Evolutionary conservation across 2,113 vertebrate genomes (phyloP), one percentile per base, ranked within the genome.

Genomic region (Pipra filicauda): DNA sequence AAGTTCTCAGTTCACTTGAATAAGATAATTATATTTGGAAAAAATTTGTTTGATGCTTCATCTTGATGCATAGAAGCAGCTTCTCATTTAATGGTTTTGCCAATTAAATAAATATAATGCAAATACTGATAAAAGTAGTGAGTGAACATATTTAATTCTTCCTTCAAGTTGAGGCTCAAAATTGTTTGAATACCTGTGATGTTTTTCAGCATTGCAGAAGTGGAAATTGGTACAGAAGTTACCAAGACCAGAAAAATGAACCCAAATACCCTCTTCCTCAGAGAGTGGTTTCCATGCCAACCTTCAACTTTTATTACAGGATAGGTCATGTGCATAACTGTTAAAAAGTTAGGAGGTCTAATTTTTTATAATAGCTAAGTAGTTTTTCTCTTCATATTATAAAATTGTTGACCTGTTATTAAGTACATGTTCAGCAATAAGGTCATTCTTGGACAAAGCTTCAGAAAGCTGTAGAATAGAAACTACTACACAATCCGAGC

Each of bases 351-450:
- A 88, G 46, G 46, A 73, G 21, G 37, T 81, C n/a, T 92, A 86
- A 64, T 80, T 93, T 93, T 93, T 94, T 74, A 35, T 71, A 86
- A 86, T 33, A 79, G 39, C 17, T 70, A 62, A 66, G 20, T 48
- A 62, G 14, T 46, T 83, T 90, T 86, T 74, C 37, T 83, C 22
- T 31, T 73, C 16, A 18, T 35, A 59, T 31, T 80, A 11, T 55
- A 88, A 94, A 94, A 91, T 91, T 88, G 23, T 26, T 83, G 46
- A 86, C 23, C n/a, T 46, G 49, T 86, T 88, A 92, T 8, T 85
- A 37, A 80, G 18, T 33, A 43, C 74, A 80, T 64, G 88, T 95
- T 70, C 75, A 92, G 51, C 46, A 86, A 33, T 86, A 88, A 80
- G 31, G 30, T n/a, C 20, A 23, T 9, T 70, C 24, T 74, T 73